These are phyloP conservation scores for Rhipidura dahli DNA, from an alignment of 2,113 vertebrate species.

Conservation along the genomic window DNA sequence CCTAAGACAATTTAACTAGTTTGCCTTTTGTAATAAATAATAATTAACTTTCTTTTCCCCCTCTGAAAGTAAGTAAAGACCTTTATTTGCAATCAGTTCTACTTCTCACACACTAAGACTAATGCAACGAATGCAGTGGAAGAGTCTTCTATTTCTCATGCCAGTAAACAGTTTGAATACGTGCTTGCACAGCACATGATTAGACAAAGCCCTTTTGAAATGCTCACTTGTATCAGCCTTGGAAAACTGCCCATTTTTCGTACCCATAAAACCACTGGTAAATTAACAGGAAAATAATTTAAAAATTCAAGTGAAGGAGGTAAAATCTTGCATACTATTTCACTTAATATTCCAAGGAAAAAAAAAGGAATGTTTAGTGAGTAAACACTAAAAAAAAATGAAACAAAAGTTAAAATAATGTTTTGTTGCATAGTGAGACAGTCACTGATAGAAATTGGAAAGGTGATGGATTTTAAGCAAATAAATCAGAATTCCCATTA, in stretches of 20 bases:
- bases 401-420: neutral
- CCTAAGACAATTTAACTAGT: neutral
- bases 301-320: neutral
- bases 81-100: neutral
- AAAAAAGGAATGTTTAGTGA: neutral
- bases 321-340: neutral
- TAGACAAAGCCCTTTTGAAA: neutral
- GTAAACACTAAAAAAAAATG: accelerated
- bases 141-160: neutral
- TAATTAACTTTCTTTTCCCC: neutral
- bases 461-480: neutral
- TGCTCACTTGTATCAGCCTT: neutral
- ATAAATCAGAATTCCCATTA: neutral
- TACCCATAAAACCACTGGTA: neutral
- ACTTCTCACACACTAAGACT: neutral
- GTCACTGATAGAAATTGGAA: neutral
- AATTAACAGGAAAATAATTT: neutral
- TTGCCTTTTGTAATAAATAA: neutral
- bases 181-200: neutral
- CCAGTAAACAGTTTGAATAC: neutral
- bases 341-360: neutral
- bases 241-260: neutral
- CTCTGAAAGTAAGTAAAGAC: neutral
- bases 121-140: neutral
- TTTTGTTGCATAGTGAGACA: neutral